phyloP scores from a whole-genome alignment of 2,888 invertebrate species.

The Oscheius sp. region DNA sequence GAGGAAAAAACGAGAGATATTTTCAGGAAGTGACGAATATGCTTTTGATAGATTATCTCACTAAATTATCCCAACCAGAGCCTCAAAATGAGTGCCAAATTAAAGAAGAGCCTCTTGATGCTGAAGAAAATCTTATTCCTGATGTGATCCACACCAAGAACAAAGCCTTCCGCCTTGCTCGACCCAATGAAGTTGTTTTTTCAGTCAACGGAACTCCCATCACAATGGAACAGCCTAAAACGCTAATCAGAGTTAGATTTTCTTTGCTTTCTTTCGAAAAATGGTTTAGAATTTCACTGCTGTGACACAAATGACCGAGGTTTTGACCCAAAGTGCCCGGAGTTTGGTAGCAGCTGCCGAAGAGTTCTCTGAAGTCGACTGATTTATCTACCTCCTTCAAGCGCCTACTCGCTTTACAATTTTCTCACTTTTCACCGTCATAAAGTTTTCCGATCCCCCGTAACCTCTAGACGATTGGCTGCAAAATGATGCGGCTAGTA shows the following conservation, averaged over 20 bases:
- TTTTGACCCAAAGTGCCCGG: no score
- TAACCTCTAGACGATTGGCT: no score
- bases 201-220: slow-evolving; percentile 6
- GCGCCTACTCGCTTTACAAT: no score
- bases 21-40: neutral
- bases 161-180: neutral
- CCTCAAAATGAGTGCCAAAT: neutral
- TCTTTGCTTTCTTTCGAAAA: neutral
- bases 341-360: no score
- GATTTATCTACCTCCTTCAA: no score
- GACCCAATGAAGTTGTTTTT: slow-evolving; percentile 1
- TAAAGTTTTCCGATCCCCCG: no score
- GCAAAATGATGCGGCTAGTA: no score
- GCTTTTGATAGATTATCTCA: neutral
- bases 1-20: neutral
- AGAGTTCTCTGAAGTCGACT: no score
- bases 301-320: no score
- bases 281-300: neutral
- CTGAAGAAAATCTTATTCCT: neutral
- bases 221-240: neutral
- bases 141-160: neutral
- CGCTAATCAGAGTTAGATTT: neutral
- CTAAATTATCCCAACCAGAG: no score
- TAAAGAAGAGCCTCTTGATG: neutral
- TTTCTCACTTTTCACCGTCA: no score